Conservation (phyloP, 2,888 invertebrate genomes). For the Apamea sordens region DNA sequence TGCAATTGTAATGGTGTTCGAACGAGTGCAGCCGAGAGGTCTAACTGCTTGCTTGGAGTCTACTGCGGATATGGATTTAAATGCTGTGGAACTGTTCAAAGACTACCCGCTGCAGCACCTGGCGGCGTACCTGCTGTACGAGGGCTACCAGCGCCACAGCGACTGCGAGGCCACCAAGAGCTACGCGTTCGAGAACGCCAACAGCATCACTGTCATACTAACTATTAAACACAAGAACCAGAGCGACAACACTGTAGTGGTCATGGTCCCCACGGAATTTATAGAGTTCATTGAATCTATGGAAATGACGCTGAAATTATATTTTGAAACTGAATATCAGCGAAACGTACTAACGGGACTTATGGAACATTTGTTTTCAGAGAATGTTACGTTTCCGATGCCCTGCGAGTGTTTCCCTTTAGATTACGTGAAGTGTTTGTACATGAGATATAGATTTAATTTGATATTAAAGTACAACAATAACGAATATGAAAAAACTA, state of each 20-base stretch:
- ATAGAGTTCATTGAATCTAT: constrained; percentile 46
- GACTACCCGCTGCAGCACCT: constrained; percentile 29
- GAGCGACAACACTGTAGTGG: constrained; percentile 7
- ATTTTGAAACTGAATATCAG: constrained; percentile 48
- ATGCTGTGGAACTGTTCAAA: constrained; percentile 5
- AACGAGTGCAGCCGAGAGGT: neutral
- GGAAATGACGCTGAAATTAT: constrained; percentile 47
- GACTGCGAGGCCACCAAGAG: constrained; percentile 38
- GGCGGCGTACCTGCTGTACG: constrained; percentile 46
- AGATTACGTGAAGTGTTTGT: constrained; percentile 45
- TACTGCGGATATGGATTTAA: constrained; percentile 14
- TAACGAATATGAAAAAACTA: constrained; percentile 13
- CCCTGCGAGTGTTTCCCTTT: constrained; percentile 58
- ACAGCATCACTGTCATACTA: constrained; percentile 28
- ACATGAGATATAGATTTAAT: constrained; percentile 44
- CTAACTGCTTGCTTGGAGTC: neutral
- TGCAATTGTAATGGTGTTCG: constrained; percentile 35
- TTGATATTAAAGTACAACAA: constrained; percentile 50
- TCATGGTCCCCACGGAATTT: constrained; percentile 44
- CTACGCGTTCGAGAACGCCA: constrained; percentile 39
- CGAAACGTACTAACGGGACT: constrained; percentile 35
- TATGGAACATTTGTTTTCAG: constrained; percentile 27
- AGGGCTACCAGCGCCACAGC: constrained; percentile 35
- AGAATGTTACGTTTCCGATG: constrained; percentile 43
- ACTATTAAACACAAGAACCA: constrained; percentile 21